These are phyloP conservation scores for Mimachlamys varia DNA, from an alignment of 2,888 invertebrate species.

Conservation along the genomic window DNA sequence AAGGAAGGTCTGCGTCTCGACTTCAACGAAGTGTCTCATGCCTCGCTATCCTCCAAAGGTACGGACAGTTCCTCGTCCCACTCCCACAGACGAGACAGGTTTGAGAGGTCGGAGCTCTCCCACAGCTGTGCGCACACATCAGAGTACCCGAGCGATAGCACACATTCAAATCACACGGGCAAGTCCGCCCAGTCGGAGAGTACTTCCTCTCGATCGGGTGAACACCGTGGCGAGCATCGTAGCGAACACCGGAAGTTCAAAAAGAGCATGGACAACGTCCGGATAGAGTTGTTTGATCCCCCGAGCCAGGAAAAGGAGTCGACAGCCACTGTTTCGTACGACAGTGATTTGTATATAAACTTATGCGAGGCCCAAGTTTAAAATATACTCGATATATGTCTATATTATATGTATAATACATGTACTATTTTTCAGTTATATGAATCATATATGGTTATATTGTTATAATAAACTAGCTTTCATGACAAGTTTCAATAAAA, in stretches of 20 bases:
- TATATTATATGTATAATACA: neutral
- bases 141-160: conserved; percentile 70
- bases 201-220: conserved; percentile 62
- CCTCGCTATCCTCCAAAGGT: conserved; percentile 47
- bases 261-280: conserved; percentile 72
- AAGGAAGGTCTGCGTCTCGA: conserved; percentile 69
- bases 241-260: conserved; percentile 66
- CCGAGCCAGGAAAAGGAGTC: conserved; percentile 78
- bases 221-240: conserved; percentile 38
- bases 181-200: conserved; percentile 67
- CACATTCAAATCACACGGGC: conserved; percentile 70
- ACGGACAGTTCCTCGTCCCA: conserved; percentile 41
- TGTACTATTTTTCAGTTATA: conserved; percentile 39
- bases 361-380: conserved; percentile 77
- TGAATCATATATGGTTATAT: conserved; percentile 29
- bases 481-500: conserved; percentile 18
- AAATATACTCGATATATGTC: neutral
- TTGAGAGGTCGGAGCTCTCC: neutral
- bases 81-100: conserved; percentile 38
- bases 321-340: conserved; percentile 77
- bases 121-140: conserved; percentile 39
- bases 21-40: conserved; percentile 67
- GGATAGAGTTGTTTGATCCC: conserved; percentile 75
- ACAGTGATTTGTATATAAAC: conserved; percentile 77
- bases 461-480: conserved; percentile 34